Base-by-base conservation (phyloP, 1,140 invertebrate genomes). In the Varroa destructor region DNA sequence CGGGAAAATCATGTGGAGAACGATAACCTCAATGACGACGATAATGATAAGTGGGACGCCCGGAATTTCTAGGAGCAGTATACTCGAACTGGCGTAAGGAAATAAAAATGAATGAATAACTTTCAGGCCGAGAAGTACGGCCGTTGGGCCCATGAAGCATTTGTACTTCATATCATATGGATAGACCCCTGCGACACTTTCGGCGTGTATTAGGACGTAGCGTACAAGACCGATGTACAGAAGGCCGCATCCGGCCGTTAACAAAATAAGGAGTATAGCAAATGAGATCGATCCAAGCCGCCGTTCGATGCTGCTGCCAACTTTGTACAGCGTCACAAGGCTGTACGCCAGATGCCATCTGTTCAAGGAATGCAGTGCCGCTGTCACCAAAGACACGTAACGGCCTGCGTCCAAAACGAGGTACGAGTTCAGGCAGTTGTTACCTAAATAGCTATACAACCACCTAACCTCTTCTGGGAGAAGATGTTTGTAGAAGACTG, bases 91-190 rank as follows among this genome's bases (percentile, higher is more conserved):
- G n/a, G 46, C 12, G 61, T 67, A 67, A 46, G 61, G 61, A 2
- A 67, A 46, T 37, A 67, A 40, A 1, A 4, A n/a, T 67, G 40
- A 40, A 40, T 67, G 61, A 2, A 40, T 46, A 1, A 67, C 40
- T 67, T 67, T 67, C 14, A 67, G 14, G 61, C 40, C 61, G 61
- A 67, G 40, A 37, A 67, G 61, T 40, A 67, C 37, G 5, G 61
- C 61, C 8, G 61, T 67, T 2, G 61, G 61, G 5, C 61, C 61
- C 61, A 67, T 67, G 37, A 67, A 67, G 37, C 61, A 67, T 46
- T 67, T 67, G 37, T 67, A 67, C 36, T 67, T 67, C 61, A 67
- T 67, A 14, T 67, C 61, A 67, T 67, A 67, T 40, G 61, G 61
- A 37, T 67, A 67, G 10, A 67, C 61, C 40, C 61, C 61, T 1